phyloP scores from a whole-genome alignment of 1,140 invertebrate genomes.

The Linepithema humile region DNA sequence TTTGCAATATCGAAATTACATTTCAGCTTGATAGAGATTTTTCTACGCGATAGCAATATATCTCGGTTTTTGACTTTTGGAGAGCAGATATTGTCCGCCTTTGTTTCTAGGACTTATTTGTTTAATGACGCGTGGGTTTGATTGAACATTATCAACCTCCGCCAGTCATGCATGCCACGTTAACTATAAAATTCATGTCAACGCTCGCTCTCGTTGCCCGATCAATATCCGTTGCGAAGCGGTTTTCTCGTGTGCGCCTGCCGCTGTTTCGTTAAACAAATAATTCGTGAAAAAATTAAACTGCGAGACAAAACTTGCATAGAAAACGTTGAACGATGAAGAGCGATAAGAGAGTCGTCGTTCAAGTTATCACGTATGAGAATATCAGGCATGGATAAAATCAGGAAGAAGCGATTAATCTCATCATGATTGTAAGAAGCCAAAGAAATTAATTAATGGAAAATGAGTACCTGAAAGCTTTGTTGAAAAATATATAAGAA shows the following conservation, averaged over 20 bases:
- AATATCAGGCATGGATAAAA: not conserved
- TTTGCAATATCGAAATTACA: not conserved
- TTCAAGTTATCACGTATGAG: not conserved
- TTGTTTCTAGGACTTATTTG: conserved; percentile 40
- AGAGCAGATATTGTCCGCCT: not conserved
- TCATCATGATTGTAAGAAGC: not conserved
- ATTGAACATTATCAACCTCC: conserved; percentile 47
- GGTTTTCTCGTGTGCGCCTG: conserved; percentile 29
- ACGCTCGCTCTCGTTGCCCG: conserved; percentile 57
- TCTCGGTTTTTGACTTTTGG: not conserved
- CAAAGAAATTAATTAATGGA: not conserved
- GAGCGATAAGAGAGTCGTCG: not conserved
- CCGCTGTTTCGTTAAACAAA: conserved; percentile 45
- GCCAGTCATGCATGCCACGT: conserved; percentile 38
- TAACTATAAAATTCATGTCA: conserved; percentile 59
- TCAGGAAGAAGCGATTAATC: conserved; percentile 8
- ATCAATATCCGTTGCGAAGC: conserved; percentile 57
- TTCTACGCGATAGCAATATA: not conserved
- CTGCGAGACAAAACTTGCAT: not conserved
- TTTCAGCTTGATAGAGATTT: not conserved
- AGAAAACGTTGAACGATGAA: not conserved
- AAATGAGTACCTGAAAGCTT: not conserved
- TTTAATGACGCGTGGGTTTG: conserved; percentile 36
- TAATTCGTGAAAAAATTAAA: conserved; percentile 15
- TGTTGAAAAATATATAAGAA: not conserved